Evolutionary conservation across 2,888 invertebrate species (phyloP).

Genomic region (Cyclophora punctaria): DNA sequence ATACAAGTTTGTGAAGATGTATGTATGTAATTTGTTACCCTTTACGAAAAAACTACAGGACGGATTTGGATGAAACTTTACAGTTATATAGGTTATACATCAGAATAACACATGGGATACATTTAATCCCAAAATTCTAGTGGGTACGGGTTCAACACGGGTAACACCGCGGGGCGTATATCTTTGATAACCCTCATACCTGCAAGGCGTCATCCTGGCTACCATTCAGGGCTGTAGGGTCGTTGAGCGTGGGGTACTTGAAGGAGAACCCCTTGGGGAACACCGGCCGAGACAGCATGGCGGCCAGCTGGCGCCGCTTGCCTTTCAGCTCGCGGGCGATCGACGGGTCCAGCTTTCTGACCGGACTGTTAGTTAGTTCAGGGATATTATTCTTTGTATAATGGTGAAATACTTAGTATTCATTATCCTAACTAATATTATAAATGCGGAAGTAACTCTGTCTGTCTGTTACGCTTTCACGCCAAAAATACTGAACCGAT

Average conservation of each 20-base stretch:
- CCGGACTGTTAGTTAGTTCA: constrained; percentile 42
- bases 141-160: no score
- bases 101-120: no score
- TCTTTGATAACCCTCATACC: constrained; percentile 23
- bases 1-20: neutral
- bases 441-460: no score
- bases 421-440: no score
- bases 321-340: constrained; percentile 57
- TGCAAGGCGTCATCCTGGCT: constrained; percentile 57
- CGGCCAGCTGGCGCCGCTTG: constrained; percentile 68
- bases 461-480: no score
- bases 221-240: constrained; percentile 28
- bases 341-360: constrained; percentile 41
- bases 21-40: neutral
- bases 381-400: constrained; percentile 5
- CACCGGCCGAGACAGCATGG: constrained; percentile 74
- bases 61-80: no score
- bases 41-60: no score
- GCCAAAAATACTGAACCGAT: no score
- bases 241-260: constrained; percentile 72
- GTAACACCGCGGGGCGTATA: no score
- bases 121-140: no score
- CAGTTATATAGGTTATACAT: no score
- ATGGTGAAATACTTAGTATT: no score
- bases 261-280: constrained; percentile 82